Percentiles rank a stretch among this genome's conserved stretches.
Conservation (phyloP, 1,140 invertebrate genomes). For the Steinernema khuongi region DNA sequence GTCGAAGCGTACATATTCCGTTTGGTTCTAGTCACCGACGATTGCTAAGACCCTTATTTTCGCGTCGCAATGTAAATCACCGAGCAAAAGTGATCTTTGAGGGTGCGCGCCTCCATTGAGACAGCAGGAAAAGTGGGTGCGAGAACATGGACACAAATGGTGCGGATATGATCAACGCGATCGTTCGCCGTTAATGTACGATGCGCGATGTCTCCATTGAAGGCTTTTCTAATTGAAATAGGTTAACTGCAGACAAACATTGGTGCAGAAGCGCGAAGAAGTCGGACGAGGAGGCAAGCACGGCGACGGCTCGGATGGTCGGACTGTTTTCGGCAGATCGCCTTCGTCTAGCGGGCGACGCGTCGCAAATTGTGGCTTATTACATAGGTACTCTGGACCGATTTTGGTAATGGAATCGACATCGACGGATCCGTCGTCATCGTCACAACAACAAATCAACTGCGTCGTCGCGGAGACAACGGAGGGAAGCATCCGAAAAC, state of each 20-base stretch:
- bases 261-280: neutral
- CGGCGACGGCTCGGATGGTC: neutral
- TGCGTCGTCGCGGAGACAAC: neutral
- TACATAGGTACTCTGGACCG: conserved; percentile 11
- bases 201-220: neutral
- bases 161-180: too few species aligned
- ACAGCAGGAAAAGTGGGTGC: neutral
- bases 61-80: too few species aligned
- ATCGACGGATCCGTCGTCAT: neutral
- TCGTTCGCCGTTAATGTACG: neutral
- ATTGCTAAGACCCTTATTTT: too few species aligned
- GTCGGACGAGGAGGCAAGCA: neutral
- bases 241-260: conserved; percentile 11
- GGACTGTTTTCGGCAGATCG: conserved; percentile 5
- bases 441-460: neutral
- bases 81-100: too few species aligned
- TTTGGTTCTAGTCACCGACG: too few species aligned
- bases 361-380: conserved; percentile 10
- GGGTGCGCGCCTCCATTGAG: too few species aligned
- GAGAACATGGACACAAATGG: neutral
- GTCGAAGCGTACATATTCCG: too few species aligned
- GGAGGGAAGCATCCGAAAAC: neutral
- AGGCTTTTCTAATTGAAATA: neutral
- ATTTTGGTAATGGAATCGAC: conserved; percentile 5
- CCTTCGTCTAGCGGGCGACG: neutral